Base-by-base conservation (phyloP, 2,888 invertebrate genomes). In the Aphodius granarius region DNA sequence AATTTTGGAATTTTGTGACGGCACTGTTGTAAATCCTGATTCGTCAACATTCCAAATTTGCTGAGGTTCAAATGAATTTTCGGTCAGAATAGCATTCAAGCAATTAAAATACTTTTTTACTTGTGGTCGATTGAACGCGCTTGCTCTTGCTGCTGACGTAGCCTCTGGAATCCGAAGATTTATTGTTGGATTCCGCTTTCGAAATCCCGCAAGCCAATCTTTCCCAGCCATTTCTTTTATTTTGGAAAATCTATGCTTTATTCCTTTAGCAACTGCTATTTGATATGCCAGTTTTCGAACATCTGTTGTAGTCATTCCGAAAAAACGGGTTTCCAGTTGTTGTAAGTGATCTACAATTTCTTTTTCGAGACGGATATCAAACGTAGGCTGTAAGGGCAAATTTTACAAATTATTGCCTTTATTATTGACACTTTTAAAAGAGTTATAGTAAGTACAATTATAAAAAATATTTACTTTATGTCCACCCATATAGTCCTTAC, bases 121-220 rank as follows among this genome's bases (percentile, higher is more conserved):
- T 17, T 72, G 64, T 13, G 20, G 17, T 66, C 62, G 66, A 68
- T 75, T 72, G 62, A 75, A 75, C 0, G 43, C 66, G n/a, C 18
- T 18, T 62, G 72, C 72, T 62, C 72, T 72, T 16, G 72, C 72
- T 62, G 66, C 62, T 17, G 66, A 73, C n/a, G 75, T 75, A 17
- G 72, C 15, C 66, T 73, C 73, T 15, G 72, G 72, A 62, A 22
- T 23, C 17, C 75, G 62, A 23, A 75, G 66, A 23, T 5, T 23
- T 63, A 75, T 18, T 73, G 43, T 23, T 20, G 64, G 64, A 43
- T 75, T 17, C 13, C 75, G 63, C 17, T 71, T 71, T 65, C 75
- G 20, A 65, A 71, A 71, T 13, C 65, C 65, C 17, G 43, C 17
- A 3, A 71, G 15, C 66, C 71, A 71, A 18, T 72, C 66, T 43